A percentile compares a stretch with the other conserved stretches of the same genome.
Conservation (phyloP, 2,888 invertebrate species). For the Parnassius orleans region DNA sequence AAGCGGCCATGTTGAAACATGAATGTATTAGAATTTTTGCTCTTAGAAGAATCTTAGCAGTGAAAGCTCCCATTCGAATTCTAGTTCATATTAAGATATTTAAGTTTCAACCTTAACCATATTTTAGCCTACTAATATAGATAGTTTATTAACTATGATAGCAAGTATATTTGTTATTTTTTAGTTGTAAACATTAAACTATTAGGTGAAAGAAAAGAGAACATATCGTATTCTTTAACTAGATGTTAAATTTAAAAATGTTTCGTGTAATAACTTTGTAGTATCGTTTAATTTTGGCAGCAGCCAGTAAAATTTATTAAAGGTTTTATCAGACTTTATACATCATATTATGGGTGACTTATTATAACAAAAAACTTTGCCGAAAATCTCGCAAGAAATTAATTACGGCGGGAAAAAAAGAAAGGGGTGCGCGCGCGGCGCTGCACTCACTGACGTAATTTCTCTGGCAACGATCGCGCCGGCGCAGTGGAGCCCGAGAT, state of each 20-base stretch:
- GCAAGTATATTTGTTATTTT: too few species aligned
- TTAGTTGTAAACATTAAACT: too few species aligned
- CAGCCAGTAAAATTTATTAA: conserved; percentile 10
- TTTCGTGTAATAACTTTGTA: too few species aligned
- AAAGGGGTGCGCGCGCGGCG: conserved; percentile 71
- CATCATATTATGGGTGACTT: conserved; percentile 10
- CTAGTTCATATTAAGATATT: not conserved
- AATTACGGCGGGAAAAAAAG: conserved; percentile 72
- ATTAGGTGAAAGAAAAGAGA: too few species aligned
- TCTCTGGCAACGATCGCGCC: conserved; percentile 47
- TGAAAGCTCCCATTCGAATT: conserved; percentile 27
- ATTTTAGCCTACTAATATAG: too few species aligned
- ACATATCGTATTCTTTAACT: too few species aligned
- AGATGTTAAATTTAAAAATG: too few species aligned
- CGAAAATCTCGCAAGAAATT: conserved; percentile 73
- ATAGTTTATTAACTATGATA: too few species aligned
- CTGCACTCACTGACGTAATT: conserved; percentile 69
- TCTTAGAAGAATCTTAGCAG: conserved; percentile 69
- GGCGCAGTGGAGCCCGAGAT: conserved; percentile 63
- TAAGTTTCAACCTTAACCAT: too few species aligned
- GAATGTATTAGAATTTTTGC: conserved; percentile 56
- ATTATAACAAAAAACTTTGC: conserved; percentile 44
- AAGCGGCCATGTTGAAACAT: conserved; percentile 52
- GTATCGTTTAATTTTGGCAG: conserved; percentile 1
- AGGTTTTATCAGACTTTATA: not conserved